These are phyloP conservation scores for Takifugu flavidus DNA, from an alignment of 2,113 vertebrate species.

Conservation along the genomic window DNA sequence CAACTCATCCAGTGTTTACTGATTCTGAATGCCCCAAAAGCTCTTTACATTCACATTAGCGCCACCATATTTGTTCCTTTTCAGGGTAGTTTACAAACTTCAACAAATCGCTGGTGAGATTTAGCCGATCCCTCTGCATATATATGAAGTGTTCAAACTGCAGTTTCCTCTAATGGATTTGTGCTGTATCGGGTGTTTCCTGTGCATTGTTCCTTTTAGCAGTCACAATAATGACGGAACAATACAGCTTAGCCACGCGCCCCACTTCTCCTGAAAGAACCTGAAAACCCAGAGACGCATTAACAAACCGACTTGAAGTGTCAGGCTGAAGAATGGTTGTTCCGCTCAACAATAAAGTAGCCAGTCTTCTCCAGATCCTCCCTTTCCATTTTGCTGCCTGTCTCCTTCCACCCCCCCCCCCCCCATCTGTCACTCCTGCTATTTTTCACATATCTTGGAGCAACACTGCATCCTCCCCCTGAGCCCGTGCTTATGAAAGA, in stretches of 20 bases:
- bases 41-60: too few species aligned
- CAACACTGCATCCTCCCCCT: constrained; percentile 34
- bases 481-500: constrained; percentile 38
- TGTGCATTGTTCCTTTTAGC: neutral
- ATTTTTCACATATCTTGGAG: constrained; percentile 50
- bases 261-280: too few species aligned
- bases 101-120: too few species aligned
- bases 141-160: too few species aligned
- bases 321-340: constrained; percentile 54
- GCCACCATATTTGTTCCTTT: too few species aligned
- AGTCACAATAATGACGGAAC: neutral
- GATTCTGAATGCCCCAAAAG: too few species aligned
- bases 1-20: too few species aligned
- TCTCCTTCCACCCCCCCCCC: constrained; percentile 48
- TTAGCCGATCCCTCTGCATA: too few species aligned
- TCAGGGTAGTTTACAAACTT: too few species aligned
- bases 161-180: too few species aligned
- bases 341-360: constrained; percentile 57
- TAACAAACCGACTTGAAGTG: constrained; percentile 47
- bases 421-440: constrained; percentile 56
- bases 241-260: too few species aligned
- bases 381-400: constrained; percentile 52
- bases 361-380: constrained; percentile 44
- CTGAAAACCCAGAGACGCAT: constrained; percentile 46
- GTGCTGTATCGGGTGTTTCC: too few species aligned